Conservation (phyloP, 2,113 vertebrate species). For the Motacilla alba region DNA sequence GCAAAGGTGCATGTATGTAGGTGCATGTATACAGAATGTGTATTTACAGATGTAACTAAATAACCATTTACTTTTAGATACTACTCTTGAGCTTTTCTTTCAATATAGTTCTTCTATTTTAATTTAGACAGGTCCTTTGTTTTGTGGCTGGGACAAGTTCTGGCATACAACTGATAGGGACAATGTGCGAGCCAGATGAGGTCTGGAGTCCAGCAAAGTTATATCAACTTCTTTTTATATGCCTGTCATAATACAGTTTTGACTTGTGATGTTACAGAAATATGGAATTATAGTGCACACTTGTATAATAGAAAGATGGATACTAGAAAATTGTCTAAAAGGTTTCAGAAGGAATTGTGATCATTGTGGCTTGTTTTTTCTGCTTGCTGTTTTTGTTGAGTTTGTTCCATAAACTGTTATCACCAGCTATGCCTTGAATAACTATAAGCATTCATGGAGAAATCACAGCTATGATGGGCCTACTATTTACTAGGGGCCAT, state of each 20-base stretch:
- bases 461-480: background rate
- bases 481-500: background rate
- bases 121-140: background rate
- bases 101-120: background rate
- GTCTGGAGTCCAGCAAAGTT: background rate
- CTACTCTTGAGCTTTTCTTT: background rate
- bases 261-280: background rate
- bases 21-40: background rate
- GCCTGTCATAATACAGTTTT: background rate
- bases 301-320: background rate
- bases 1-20: fast-evolving
- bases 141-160: background rate
- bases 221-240: background rate
- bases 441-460: background rate
- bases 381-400: background rate
- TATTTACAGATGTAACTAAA: background rate
- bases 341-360: background rate
- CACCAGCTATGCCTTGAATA: background rate
- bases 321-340: background rate
- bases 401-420: background rate
- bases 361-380: background rate
- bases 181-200: background rate
- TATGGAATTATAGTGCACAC: background rate
- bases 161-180: background rate
- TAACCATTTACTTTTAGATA: background rate